Evolutionary conservation across 2,888 invertebrate genomes (phyloP).

Genomic region (Himalopsyche anomala): DNA sequence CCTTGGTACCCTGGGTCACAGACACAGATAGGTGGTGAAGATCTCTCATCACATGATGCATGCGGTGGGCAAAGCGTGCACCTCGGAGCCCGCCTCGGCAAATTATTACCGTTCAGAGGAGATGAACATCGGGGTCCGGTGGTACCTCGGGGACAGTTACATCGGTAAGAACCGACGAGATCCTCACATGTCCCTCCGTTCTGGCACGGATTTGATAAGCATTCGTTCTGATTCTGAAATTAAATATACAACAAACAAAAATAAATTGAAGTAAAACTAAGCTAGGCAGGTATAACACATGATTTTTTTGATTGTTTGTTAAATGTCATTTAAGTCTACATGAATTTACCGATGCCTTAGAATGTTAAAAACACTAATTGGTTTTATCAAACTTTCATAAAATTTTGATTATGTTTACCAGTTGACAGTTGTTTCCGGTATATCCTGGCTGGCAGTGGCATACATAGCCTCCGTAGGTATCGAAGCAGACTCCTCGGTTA

Average conservation of each 20-base stretch:
- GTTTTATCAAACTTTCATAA: too few species aligned
- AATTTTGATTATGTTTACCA: conserved; percentile 71
- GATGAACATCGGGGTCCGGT: conserved; percentile 72
- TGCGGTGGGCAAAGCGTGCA: conserved; percentile 80
- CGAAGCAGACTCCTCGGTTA: conserved; percentile 87
- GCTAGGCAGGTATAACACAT: too few species aligned
- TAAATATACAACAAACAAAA: conserved; percentile 27
- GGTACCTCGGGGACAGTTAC: conserved; percentile 83
- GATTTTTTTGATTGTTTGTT: too few species aligned
- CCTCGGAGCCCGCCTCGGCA: conserved; percentile 61
- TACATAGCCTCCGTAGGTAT: conserved; percentile 86
- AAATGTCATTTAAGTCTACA: too few species aligned
- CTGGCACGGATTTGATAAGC: conserved; percentile 78
- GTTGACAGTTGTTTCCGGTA: conserved; percentile 87
- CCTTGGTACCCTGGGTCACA: conserved; percentile 82
- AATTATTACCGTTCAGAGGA: not conserved
- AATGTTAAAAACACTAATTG: too few species aligned
- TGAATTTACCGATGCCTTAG: too few species aligned
- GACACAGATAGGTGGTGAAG: conserved; percentile 74
- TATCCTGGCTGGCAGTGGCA: conserved; percentile 89
- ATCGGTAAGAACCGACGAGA: conserved; percentile 77
- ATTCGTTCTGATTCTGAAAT: conserved; percentile 76
- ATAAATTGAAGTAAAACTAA: not conserved
- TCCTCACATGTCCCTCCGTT: conserved; percentile 80
- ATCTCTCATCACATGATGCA: conserved; percentile 81